phyloP scores from a whole-genome alignment of 2,113 vertebrate species.

The Silurus meridionalis region DNA sequence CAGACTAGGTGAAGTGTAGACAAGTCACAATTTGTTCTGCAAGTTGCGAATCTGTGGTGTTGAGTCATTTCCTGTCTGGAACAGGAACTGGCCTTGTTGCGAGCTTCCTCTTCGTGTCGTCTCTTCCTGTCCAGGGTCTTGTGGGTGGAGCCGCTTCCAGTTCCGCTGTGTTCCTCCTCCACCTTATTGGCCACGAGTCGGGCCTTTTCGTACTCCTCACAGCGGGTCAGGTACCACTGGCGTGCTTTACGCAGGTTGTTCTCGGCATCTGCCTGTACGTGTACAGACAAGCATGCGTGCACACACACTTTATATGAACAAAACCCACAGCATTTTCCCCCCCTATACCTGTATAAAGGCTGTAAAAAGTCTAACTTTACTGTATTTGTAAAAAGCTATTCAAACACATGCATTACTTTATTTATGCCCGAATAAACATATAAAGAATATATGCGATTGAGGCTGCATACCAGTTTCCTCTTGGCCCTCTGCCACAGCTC shows the following conservation, averaged over 20 bases:
- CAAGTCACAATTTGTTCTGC: not conserved
- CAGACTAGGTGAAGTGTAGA: not conserved
- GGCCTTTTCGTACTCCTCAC: conserved; percentile 90
- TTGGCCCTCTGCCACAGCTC: conserved; percentile 91
- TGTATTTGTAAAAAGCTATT: not conserved
- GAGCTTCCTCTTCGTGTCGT: conserved; percentile 88
- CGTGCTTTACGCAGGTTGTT: conserved; percentile 91
- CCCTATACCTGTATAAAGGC: no score
- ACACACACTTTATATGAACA: not conserved
- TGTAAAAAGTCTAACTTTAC: not conserved
- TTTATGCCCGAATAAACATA: not conserved
- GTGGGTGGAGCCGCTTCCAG: conserved; percentile 66
- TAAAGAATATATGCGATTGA: not conserved
- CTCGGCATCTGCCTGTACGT: conserved; percentile 86
- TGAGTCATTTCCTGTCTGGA: conserved; percentile 44
- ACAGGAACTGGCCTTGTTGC: conserved; percentile 81
- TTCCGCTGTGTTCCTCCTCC: conserved; percentile 76
- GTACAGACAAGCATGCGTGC: not conserved
- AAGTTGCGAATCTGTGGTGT: not conserved
- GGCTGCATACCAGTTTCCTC: conserved; percentile 85
- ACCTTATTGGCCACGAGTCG: conserved; percentile 76
- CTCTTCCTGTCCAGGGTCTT: conserved; percentile 92
- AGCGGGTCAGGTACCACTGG: conserved; percentile 83
- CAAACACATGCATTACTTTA: no score
- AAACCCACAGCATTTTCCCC: not conserved